Evolutionary conservation across 2,888 invertebrate species (phyloP), one percentile per base, ranked within the genome.

Genomic region (Caenorhabditis doughertyi): DNA sequence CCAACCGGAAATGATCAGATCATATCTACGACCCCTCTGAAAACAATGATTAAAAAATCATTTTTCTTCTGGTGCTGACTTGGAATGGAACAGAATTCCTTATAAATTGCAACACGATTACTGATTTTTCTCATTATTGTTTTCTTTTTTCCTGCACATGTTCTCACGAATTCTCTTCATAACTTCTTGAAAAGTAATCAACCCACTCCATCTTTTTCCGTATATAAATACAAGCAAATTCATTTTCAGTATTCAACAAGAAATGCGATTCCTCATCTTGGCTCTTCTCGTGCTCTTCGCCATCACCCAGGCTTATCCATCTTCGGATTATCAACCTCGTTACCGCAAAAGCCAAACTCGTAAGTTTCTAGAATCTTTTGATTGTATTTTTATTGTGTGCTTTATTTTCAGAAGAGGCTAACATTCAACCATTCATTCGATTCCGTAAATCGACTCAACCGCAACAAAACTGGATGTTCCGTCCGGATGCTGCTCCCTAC

Each of bases 381-480:
- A 9, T 35, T 51, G n/a, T 51, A 9, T 32, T 29, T 29, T 23
- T 4, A 42, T 11, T 32, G 44, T 47, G 18, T 18, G n/a, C n/a
- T 25, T n/a, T 42, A 39, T 21, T 79, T 85, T 18, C 81, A 86
- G 85, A 86, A 72, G 85, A 86, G 51, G 81, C 85, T 27, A 85
- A 85, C 81, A 84, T 86, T 67, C 86, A 86, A 64, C 86, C 86
- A 60, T 86, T 86, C 77, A 86, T 86, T 35, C 84, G 86, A 13
- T 86, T 86, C 83, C 86, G 86, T 56, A 86, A 86, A 49, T 77
- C 85, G 25, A 73, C 73, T n/a, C 81, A 79, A 62, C 74, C 81
- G 2, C 76, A 62, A 58, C 74, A 73, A 21, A 68, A 64, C 39
- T 81, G 81, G 81, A 74, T 81, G 73, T 74, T 79, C 71, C 70